These are phyloP conservation scores for Ochropleura leucogaster DNA, from an alignment of 2,888 invertebrate species.

Conservation along the genomic window DNA sequence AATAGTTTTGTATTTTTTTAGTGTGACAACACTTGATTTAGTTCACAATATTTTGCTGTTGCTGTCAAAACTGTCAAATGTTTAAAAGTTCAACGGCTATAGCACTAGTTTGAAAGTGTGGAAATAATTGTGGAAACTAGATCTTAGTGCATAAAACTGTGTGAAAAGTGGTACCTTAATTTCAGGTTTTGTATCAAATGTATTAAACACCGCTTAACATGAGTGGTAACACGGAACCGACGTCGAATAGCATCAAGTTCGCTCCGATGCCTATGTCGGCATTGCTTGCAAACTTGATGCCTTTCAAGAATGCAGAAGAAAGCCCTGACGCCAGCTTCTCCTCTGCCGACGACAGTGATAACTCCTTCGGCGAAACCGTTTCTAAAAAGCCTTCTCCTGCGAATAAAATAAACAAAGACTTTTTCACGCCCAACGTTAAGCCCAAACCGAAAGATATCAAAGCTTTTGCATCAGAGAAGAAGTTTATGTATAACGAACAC, in stretches of 20 bases:
- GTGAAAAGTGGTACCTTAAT: conserved; percentile 24
- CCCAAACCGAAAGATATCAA: conserved; percentile 72
- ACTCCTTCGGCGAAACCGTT: conserved; percentile 78
- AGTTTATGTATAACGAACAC: conserved; percentile 67
- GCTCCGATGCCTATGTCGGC: conserved; percentile 87
- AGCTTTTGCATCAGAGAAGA: conserved; percentile 79
- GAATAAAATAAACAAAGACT: conserved; percentile 69
- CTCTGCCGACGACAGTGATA: conserved; percentile 82
- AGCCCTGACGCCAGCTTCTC: conserved; percentile 79
- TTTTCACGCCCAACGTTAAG: conserved; percentile 76
- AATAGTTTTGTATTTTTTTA: background rate
- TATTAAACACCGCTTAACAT: conserved; percentile 63
- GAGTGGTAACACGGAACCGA: conserved; percentile 83
- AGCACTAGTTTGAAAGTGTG: conserved; percentile 24
- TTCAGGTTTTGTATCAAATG: conserved; percentile 42
- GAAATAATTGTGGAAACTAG: conserved; percentile 21
- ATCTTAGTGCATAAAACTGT: conserved; percentile 2
- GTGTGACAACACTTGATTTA: background rate
- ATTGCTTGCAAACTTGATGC: conserved; percentile 83
- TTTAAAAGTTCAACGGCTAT: conserved; percentile 60
- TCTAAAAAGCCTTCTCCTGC: conserved; percentile 71
- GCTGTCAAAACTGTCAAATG: conserved; percentile 49
- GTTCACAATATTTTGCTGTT: conserved; percentile 22
- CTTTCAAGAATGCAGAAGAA: conserved; percentile 75
- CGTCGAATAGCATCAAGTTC: conserved; percentile 85